Percentiles rank a stretch among this genome's conserved stretches.
phyloP scores from a whole-genome alignment of 37 sponge, comb jelly and placozoan species.

The Halichondria panicea region DNA sequence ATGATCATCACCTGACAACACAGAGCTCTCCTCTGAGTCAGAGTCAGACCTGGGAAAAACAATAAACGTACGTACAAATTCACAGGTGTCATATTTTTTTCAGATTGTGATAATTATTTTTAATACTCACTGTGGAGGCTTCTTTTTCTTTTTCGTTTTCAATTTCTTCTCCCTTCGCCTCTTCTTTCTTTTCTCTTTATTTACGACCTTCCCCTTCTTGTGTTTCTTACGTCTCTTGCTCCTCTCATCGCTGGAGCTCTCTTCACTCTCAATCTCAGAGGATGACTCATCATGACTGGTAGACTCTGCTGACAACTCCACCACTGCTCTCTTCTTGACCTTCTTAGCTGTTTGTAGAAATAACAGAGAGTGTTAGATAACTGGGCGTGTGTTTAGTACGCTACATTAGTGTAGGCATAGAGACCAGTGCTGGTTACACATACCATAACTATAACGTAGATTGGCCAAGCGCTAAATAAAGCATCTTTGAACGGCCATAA shows the following conservation, averaged over 20 bases:
- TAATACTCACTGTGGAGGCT: background rate
- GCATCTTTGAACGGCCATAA: too few species aligned
- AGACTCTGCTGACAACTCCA: too few species aligned
- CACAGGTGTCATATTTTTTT: background rate
- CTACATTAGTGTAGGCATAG: too few species aligned
- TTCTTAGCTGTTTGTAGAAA: background rate
- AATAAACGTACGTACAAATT: too few species aligned
- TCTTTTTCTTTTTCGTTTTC: slow-evolving; percentile 25
- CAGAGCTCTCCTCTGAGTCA: slow-evolving; percentile 5
- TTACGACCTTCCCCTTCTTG: slow-evolving; percentile 1
- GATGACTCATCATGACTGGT: too few species aligned
- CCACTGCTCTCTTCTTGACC: slow-evolving; percentile 14
- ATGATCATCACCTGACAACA: background rate
- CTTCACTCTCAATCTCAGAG: background rate
- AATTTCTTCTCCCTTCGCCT: slow-evolving; percentile 36
- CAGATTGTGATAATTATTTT: slow-evolving; percentile 13
- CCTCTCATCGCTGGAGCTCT: slow-evolving; percentile 42
- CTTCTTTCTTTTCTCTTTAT: slow-evolving; percentile 38
- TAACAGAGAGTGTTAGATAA: too few species aligned
- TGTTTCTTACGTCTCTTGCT: slow-evolving; percentile 5
- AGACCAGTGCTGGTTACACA: too few species aligned
- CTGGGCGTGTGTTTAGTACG: too few species aligned
- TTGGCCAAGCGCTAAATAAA: too few species aligned
- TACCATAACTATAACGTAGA: too few species aligned
- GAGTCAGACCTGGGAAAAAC: slow-evolving; percentile 4